Conservation (phyloP, 1,140 invertebrate genomes). For the Drosophila sechellia region DNA sequence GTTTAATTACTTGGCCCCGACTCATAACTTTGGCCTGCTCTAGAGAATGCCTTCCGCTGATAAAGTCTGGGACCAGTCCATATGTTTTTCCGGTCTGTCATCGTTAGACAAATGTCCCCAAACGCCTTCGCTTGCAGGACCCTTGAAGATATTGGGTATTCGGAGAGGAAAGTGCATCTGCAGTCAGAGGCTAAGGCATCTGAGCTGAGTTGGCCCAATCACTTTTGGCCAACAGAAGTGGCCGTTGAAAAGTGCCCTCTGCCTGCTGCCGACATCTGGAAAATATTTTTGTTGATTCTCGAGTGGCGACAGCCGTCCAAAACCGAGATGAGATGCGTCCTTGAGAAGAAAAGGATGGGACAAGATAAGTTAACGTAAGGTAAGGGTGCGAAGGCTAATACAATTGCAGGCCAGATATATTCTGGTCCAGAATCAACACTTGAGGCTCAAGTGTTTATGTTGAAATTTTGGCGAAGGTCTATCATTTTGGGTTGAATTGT, state of each 20-base stretch:
- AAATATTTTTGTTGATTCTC: slow-evolving; percentile 76
- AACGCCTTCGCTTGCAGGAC: slow-evolving; percentile 32
- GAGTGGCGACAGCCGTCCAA: slow-evolving; percentile 51
- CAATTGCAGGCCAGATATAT: slow-evolving; percentile 67
- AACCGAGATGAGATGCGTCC: slow-evolving; percentile 56
- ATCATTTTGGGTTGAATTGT: neutral
- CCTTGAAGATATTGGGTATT: slow-evolving; percentile 35
- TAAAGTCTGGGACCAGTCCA: slow-evolving; percentile 38
- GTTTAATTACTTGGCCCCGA: slow-evolving; percentile 69
- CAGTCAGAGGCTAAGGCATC: slow-evolving; percentile 20
- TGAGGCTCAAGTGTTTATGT: slow-evolving; percentile 1
- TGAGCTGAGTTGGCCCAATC: slow-evolving; percentile 47
- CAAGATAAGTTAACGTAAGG: slow-evolving; percentile 9
- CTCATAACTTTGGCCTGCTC: slow-evolving; percentile 66
- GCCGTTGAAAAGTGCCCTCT: slow-evolving; percentile 20
- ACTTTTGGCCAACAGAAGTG: slow-evolving; percentile 32
- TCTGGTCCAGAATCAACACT: slow-evolving; percentile 31
- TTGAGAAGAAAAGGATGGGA: slow-evolving; percentile 14
- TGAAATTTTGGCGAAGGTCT: neutral
- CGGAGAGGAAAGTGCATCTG: slow-evolving; percentile 31
- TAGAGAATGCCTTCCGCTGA: slow-evolving; percentile 52
- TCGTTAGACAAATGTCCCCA: slow-evolving; percentile 64
- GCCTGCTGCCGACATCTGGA: slow-evolving; percentile 60
- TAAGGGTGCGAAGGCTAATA: slow-evolving; percentile 55
- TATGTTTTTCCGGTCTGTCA: slow-evolving; percentile 54